phyloP scores from a whole-genome alignment of 2,888 invertebrate genomes.

The Steinernema carpocapsae region DNA sequence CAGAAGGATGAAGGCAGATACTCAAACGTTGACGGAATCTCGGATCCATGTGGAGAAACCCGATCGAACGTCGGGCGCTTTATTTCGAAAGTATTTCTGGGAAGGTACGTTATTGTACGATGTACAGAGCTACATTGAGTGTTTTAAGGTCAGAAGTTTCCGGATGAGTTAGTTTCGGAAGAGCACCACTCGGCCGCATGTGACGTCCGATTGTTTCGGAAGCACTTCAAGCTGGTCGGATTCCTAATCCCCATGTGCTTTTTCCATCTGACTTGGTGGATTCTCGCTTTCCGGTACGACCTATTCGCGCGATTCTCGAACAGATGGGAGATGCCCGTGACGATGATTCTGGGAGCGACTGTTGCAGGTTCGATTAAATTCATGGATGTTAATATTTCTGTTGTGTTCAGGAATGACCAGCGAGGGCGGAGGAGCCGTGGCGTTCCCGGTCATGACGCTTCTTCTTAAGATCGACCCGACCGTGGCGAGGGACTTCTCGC shows the following conservation, averaged over 20 bases:
- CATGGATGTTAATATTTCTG: neutral
- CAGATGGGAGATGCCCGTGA: constrained; percentile 67
- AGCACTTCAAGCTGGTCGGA: constrained; percentile 45
- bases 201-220: constrained; percentile 11
- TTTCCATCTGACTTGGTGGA: constrained; percentile 41
- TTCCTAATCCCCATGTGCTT: constrained; percentile 45
- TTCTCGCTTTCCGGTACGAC: constrained; percentile 44
- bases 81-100: neutral
- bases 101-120: neutral
- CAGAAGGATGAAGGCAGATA: too few relatives aligned
- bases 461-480: constrained; percentile 59
- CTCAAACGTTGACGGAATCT: too few relatives aligned
- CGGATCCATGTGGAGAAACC: neutral
- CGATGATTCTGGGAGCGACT: constrained; percentile 68
- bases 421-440: constrained; percentile 67
- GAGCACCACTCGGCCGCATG: neutral
- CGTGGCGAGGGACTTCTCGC: constrained; percentile 60
- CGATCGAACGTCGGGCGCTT: neutral
- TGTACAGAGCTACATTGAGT: neutral
- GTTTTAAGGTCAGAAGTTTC: neutral
- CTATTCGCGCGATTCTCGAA: constrained; percentile 62
- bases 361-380: constrained; percentile 54
- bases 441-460: constrained; percentile 66
- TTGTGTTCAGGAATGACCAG: constrained; percentile 60
- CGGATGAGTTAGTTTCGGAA: constrained; percentile 3